Base-by-base conservation (phyloP, 1,140 invertebrate species). In the Heliothis subflexa region DNA sequence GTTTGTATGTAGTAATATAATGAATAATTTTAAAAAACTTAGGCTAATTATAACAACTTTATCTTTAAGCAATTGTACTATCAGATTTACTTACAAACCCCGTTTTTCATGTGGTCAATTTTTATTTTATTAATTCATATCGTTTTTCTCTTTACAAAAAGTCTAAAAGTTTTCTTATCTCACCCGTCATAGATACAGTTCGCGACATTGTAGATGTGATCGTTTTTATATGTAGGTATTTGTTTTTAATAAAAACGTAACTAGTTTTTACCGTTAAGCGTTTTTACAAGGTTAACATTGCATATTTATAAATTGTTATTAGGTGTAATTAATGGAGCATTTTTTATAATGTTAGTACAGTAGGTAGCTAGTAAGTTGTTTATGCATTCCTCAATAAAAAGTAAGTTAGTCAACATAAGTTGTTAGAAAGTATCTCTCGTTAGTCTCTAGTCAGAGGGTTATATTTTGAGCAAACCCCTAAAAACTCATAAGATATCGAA, bases 181-280 rank as follows among this genome's bases (percentile, higher is more conserved):
- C 9, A 11, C 14, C 28, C 28, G 68, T 55, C 50, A 71, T 28
- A 71, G 50, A 71, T 71, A 71, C 13, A 5, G 11, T 21, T 7
- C n/a, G 16, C 13, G 50, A 33, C 68, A 71, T 71, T n/a, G 50
- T 71, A 54, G 40, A 54, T 55, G 11, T 55, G 54, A 71, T 71
- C 68, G 50, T 71, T 71, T 25, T 71, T 49, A 71, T 64, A 55
- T 71, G 28, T 55, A 50, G 50, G 49, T 70, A 66, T 66, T 66
- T 66, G 25, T 33, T 71, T 33, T n/a, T 5, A 50, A 71, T 71
- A 71, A 66, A 66, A 40, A n/a, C 16, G 11, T 28, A 59, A 10
- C 54, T 61, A 73, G 71, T 40, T 57, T 45, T 13, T 9, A 59
- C 28, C 52, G 49, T 54, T 54, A 52, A 40, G n/a, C 11, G 47